Evolutionary conservation across 2,113 vertebrate genomes (phyloP).

Genomic region (Apodemus sylvaticus): DNA sequence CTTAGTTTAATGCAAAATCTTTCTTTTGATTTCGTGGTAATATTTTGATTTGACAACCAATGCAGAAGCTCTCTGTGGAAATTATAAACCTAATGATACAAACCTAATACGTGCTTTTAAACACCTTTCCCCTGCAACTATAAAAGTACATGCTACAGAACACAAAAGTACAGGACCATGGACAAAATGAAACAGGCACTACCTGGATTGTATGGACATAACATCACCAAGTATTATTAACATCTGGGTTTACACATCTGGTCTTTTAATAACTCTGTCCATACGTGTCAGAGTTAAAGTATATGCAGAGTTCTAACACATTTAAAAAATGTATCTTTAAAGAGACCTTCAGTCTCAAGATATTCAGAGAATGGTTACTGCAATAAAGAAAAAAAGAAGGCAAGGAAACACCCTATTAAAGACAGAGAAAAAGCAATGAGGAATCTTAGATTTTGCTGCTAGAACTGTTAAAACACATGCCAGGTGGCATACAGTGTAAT

Average conservation of each 20-base stretch:
- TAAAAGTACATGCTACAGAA: neutral
- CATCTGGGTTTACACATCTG: neutral
- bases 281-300: slow-evolving; percentile 37
- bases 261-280: slow-evolving; percentile 33
- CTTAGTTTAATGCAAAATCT: slow-evolving; percentile 58
- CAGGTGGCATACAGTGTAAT: neutral
- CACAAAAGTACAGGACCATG: neutral
- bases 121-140: neutral
- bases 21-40: slow-evolving; percentile 56
- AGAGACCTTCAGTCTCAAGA: neutral
- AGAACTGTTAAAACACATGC: neutral
- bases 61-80: slow-evolving; percentile 27
- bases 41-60: slow-evolving; percentile 51
- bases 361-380: slow-evolving; percentile 32
- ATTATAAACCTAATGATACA: neutral
- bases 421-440: neutral
- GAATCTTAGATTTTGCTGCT: neutral
- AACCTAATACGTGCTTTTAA: slow-evolving; percentile 31
- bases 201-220: neutral
- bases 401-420: neutral
- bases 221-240: neutral
- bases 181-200: slow-evolving; percentile 22
- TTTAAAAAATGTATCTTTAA: neutral
- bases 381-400: neutral
- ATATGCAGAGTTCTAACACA: neutral